Evolutionary conservation across 1,140 invertebrate species (phyloP).

Genomic region (Magallana gigas): DNA sequence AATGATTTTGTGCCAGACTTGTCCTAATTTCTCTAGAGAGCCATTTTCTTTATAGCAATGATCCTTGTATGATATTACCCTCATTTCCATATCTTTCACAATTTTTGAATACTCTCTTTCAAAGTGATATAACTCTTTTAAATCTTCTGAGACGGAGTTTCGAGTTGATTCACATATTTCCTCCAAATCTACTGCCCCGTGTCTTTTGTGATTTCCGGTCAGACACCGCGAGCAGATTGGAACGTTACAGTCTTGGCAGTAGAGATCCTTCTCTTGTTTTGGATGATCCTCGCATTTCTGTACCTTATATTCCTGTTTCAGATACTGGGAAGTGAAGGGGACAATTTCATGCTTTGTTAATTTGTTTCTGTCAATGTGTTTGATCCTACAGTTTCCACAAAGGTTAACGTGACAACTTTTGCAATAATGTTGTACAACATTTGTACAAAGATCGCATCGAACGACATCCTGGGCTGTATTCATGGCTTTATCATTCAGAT

Average conservation of each 20-base stretch:
- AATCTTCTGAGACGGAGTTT: not conserved
- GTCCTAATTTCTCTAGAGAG: not conserved
- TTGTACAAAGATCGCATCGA: not conserved
- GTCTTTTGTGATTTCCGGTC: not conserved
- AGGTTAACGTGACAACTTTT: not conserved
- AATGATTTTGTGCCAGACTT: not conserved
- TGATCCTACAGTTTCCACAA: not conserved
- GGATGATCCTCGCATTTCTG: not conserved
- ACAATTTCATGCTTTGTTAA: not conserved
- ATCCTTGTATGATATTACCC: not conserved
- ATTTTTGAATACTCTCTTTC: not conserved
- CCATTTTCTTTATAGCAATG: not conserved
- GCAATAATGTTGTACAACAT: not conserved
- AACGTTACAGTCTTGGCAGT: conserved; percentile 2
- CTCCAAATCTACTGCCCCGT: not conserved
- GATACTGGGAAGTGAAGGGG: not conserved
- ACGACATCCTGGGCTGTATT: not conserved
- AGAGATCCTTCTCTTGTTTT: not conserved
- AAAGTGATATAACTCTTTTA: not conserved
- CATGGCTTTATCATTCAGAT: too few species aligned
- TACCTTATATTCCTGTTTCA: not conserved
- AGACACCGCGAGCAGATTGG: not conserved
- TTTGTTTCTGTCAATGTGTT: not conserved
- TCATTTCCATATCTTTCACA: not conserved
- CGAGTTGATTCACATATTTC: not conserved